Evolutionary conservation across 2,113 vertebrate genomes (phyloP).

Genomic region (Vulpes lagopus): DNA sequence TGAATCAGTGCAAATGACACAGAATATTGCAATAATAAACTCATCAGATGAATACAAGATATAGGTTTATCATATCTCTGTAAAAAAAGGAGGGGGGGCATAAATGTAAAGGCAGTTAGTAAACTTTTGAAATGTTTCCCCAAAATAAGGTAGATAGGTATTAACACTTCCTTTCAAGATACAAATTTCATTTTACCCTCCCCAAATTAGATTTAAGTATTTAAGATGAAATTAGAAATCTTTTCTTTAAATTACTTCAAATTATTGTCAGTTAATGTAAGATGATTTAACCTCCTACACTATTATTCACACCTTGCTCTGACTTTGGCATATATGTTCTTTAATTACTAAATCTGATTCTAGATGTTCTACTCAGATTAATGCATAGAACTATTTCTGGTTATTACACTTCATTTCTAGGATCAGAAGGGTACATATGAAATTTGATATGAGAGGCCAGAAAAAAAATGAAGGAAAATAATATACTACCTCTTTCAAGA

Average conservation of each 20-base stretch:
- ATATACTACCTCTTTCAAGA: neutral
- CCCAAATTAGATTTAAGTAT: neutral
- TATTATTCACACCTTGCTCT: constrained; percentile 10
- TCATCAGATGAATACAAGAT: constrained; percentile 16
- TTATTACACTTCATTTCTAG: constrained; percentile 30
- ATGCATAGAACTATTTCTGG: neutral
- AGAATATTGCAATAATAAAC: neutral
- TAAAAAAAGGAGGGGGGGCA: neutral
- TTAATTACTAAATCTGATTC: constrained; percentile 52
- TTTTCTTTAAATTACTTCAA: constrained; percentile 9
- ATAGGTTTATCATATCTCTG: neutral
- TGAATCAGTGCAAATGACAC: neutral
- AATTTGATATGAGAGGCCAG: neutral
- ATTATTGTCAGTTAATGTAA: constrained; percentile 24
- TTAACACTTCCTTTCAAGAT: neutral
- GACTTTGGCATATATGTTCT: neutral
- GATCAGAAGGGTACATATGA: neutral
- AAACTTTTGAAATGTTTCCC: neutral
- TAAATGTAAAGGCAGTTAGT: neutral
- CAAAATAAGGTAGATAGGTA: neutral
- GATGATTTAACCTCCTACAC: neutral
- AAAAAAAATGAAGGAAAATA: constrained; percentile 27
- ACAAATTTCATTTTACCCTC: neutral
- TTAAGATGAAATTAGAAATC: constrained; percentile 46
- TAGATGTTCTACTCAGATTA: constrained; percentile 20